phyloP scores from a whole-genome alignment of 2,113 vertebrate genomes.

The Otolemur garnettii region DNA sequence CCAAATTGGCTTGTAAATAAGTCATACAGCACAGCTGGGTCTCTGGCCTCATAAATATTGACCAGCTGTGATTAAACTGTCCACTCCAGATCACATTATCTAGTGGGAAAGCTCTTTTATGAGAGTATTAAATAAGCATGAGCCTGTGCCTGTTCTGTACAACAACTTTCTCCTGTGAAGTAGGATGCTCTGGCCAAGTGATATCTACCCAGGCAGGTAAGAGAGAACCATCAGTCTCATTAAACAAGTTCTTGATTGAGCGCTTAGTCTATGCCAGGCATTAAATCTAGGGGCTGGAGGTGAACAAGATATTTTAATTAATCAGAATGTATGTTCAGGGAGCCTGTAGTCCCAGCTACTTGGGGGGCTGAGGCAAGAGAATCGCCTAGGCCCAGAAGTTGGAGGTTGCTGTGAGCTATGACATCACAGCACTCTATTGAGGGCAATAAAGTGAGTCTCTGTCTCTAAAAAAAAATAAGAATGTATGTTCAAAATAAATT shows the following conservation, averaged over 20 bases:
- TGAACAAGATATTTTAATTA: neutral
- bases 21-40: conserved; percentile 49
- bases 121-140: conserved; percentile 70
- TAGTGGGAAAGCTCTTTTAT: conserved; percentile 55
- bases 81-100: conserved; percentile 14
- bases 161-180: neutral
- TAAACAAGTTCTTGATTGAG: neutral
- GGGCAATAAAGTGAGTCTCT: too few species aligned
- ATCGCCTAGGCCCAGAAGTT: too few species aligned
- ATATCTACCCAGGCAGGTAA: neutral
- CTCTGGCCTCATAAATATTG: conserved; percentile 74
- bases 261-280: neutral
- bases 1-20: conserved; percentile 69
- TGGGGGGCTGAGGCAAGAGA: too few species aligned
- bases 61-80: conserved; percentile 70
- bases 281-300: neutral
- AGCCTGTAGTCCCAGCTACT: too few species aligned
- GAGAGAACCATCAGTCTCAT: neutral
- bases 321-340: neutral
- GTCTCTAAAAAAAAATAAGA: neutral
- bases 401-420: too few species aligned
- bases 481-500: neutral
- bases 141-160: neutral
- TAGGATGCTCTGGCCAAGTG: neutral
- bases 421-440: too few species aligned